Conservation (phyloP, 2,797 vertebrate genomes). For the Limosa lapponica region DNA sequence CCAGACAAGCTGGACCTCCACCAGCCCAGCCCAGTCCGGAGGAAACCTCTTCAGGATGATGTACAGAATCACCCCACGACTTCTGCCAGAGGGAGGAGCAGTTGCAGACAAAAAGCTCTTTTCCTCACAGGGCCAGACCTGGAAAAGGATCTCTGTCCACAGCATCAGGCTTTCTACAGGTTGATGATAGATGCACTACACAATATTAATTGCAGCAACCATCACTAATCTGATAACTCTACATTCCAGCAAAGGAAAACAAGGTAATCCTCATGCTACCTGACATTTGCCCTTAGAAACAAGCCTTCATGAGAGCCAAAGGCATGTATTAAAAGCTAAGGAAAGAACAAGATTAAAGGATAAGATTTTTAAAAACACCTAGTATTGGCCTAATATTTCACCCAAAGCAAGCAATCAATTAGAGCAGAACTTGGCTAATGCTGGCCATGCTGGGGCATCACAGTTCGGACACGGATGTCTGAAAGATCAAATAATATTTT, state of each 20-base stretch:
- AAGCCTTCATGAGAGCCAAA: not conserved
- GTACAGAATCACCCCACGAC: not conserved
- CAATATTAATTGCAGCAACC: slow-evolving; percentile 37
- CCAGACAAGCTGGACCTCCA: not conserved
- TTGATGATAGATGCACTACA: slow-evolving; percentile 15
- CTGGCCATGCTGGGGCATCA: not conserved
- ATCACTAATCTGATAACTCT: slow-evolving; percentile 28
- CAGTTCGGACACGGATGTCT: not conserved
- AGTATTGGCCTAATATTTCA: not conserved
- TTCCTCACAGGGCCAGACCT: not conserved
- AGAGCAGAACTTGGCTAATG: not conserved
- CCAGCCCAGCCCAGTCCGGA: not conserved
- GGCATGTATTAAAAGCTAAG: not conserved
- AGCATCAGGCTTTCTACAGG: not conserved
- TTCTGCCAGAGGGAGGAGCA: slow-evolving; percentile 60
- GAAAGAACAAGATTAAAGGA: slow-evolving; percentile 26
- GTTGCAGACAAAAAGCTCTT: slow-evolving; percentile 24
- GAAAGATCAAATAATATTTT: not conserved
- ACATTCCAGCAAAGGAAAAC: slow-evolving; percentile 50
- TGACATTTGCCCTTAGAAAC: slow-evolving; percentile 36
- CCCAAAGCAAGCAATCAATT: not conserved
- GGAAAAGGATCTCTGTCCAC: not conserved
- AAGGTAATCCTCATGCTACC: slow-evolving; percentile 20
- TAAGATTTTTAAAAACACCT: not conserved
- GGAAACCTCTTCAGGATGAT: not conserved